Evolutionary conservation across 2,113 vertebrate genomes (phyloP).

Genomic region (Microcebus jonahi): DNA sequence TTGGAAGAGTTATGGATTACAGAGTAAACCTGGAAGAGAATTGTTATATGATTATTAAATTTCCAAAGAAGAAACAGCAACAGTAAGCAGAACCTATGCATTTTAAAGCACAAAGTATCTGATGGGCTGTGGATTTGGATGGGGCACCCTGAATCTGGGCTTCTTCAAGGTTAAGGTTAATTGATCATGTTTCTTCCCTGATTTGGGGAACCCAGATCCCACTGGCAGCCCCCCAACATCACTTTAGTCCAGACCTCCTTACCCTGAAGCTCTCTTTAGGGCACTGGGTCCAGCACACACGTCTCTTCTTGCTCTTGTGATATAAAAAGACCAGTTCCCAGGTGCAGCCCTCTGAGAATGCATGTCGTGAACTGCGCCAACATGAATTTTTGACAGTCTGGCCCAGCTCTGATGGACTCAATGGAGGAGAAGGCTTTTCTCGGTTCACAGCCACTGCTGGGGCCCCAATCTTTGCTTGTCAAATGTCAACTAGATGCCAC

Average conservation of each 20-base stretch:
- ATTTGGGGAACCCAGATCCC: not conserved
- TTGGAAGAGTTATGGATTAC: not conserved
- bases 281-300: not conserved
- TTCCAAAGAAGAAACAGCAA: not conserved
- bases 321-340: not conserved
- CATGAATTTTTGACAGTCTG: not conserved
- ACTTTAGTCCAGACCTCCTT: not conserved
- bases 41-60: not conserved
- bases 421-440: not conserved
- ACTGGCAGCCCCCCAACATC: not conserved
- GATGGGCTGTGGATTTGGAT: not conserved
- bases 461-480: not conserved
- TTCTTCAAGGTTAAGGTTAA: not conserved
- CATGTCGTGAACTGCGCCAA: accelerated
- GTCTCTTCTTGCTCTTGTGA: not conserved
- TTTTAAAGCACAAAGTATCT: not conserved
- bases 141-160: not conserved
- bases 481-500: not conserved
- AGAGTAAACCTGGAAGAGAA: not conserved
- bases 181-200: not conserved
- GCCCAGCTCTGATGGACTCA: not conserved
- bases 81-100: not conserved
- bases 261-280: not conserved
- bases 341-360: no score
- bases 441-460: not conserved